These are phyloP conservation scores for Parauchenoglanis punctatus DNA, from an alignment of 2,797 vertebrate species.

Conservation along the genomic window DNA sequence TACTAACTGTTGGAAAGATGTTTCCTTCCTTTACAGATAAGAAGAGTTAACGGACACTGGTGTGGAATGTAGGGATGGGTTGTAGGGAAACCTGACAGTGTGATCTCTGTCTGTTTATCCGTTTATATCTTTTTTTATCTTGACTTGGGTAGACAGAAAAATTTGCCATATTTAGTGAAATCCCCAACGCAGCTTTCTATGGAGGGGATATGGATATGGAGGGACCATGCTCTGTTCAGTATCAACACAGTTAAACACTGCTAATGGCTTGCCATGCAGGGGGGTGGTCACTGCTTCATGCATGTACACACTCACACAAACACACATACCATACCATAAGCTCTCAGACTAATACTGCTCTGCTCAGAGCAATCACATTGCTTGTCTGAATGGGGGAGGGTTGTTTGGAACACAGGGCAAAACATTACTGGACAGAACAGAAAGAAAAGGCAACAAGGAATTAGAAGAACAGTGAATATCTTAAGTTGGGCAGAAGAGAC, in stretches of 20 bases:
- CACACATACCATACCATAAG: conserved; percentile 54
- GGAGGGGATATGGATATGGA: conserved; percentile 44
- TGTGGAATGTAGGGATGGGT: background rate
- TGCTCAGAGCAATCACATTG: conserved; percentile 55
- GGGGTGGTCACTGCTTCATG: conserved; percentile 62
- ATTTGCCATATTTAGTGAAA: conserved; percentile 4
- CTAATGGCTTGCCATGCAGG: conserved; percentile 58
- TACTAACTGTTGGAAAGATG: background rate
- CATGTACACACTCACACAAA: conserved; percentile 42
- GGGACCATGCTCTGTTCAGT: conserved; percentile 65
- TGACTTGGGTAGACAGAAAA: conserved; percentile 49
- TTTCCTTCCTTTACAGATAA: background rate
- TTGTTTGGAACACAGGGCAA: conserved; percentile 30
- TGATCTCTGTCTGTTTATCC: background rate
- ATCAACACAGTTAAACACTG: conserved; percentile 71
- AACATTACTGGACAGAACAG: conserved; percentile 11
- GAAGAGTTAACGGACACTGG: background rate
- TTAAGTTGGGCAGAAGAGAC: background rate
- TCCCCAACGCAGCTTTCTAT: conserved; percentile 7
- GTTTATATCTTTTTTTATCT: background rate
- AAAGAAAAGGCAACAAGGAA: conserved; percentile 33
- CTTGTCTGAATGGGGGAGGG: conserved; percentile 54
- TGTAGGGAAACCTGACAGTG: background rate
- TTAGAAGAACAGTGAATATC: conserved; percentile 3
- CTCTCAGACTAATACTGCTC: conserved; percentile 57